Base-by-base conservation (phyloP, 2,888 invertebrate genomes). In the Agrochola macilenta region DNA sequence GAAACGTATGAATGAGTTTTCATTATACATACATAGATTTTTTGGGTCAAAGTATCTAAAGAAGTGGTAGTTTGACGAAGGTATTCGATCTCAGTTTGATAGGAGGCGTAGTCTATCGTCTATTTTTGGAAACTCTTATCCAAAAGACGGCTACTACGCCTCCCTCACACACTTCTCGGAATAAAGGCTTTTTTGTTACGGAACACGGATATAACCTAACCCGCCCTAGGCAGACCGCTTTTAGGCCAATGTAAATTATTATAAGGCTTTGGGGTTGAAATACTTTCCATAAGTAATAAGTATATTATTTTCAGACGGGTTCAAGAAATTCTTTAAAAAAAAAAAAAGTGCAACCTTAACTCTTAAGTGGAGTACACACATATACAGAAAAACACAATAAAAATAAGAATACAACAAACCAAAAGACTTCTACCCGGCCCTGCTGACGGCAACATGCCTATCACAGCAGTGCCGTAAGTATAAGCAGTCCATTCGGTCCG, bases 121-220 rank as follows among this genome's bases (percentile, higher is more conserved):
- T 46, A 54, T 58, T 82, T 65, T 76, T 17, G 30, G 20, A 61
- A 39, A 80, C 5, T 11, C 2, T 26, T 78, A 46, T 78, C 23
- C 35, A 23, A 54, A 26, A 54, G 23, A 11, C 0, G 30, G 20
- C 1, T 5, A 35, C 30, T 54, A 69, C 61, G 70, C 35, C 54
- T 52, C n/a, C n/a, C 52, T 30, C 39, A 5, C 61, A 30, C 17
- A 35, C 23, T 80, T 12, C 0, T 54, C 1, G 30, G 26, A 23
- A 69, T 65, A 35, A 54, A 54, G 20, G 7, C 8, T 54, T 69
- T 78, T 52, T 79, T 79, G 58, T 35, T 14, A 23, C 23, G 23
- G 3, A 78, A n/a, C 11, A n/a, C 11, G 14, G 39, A 43, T 9
- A 43, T 43, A 23, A 23, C 68, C 2, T 74, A 57, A 35, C 17